Conservation (phyloP, 1,140 invertebrate species). For the Drosophila lowei region DNA sequence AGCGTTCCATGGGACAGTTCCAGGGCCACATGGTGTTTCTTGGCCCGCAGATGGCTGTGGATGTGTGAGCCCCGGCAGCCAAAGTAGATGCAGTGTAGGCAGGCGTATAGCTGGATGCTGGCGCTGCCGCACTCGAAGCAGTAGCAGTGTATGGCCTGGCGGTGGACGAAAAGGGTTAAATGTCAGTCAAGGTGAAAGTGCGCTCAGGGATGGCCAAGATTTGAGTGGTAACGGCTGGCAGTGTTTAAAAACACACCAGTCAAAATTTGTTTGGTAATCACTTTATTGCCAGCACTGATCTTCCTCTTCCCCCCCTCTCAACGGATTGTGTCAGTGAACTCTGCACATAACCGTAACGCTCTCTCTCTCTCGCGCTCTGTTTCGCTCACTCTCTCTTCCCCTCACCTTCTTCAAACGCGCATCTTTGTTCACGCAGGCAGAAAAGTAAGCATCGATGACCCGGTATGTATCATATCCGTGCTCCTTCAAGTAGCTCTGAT, state of each 20-base stretch:
- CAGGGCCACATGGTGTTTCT: constrained; percentile 92
- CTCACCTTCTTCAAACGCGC: constrained; percentile 88
- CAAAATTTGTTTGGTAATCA: too few relatives aligned
- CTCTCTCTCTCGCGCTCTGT: constrained; percentile 4
- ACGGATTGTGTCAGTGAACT: constrained; percentile 16
- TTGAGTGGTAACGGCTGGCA: too few relatives aligned
- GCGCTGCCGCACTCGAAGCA: constrained; percentile 88
- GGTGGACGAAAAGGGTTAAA: constrained; percentile 7
- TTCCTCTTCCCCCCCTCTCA: neutral
- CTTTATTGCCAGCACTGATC: too few relatives aligned
- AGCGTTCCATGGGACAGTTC: constrained; percentile 95
- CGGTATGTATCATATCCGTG: constrained; percentile 85
- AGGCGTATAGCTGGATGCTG: constrained; percentile 92
- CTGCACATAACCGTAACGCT: constrained; percentile 10
- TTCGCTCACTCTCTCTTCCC: neutral
- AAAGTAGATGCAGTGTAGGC: constrained; percentile 95
- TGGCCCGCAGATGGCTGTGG: constrained; percentile 91
- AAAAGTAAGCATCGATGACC: constrained; percentile 90
- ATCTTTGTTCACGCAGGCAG: constrained; percentile 88
- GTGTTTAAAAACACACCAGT: too few relatives aligned
- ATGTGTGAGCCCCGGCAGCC: constrained; percentile 94
- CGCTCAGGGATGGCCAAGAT: too few relatives aligned
- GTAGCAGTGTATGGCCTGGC: constrained; percentile 70
- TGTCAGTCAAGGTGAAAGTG: neutral
- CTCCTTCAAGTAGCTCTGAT: constrained; percentile 82